These are phyloP conservation scores for Lucilia cuprina DNA, from an alignment of 1,140 invertebrate genomes.

Conservation along the genomic window DNA sequence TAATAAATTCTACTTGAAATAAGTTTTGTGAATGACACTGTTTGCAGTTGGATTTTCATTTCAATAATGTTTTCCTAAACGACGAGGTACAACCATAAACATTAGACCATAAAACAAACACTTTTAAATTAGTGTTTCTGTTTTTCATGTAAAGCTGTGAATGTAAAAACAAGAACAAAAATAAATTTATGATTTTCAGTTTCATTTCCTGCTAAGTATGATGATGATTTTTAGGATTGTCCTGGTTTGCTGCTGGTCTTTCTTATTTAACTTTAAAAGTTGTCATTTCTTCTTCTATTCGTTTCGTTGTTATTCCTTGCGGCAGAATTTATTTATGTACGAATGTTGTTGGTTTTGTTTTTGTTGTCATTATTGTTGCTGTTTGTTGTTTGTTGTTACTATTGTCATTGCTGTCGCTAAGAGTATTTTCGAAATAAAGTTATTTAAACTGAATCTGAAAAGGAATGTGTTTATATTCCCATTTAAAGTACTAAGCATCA, in stretches of 20 bases:
- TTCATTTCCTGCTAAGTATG: no score
- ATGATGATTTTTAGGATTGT: no score
- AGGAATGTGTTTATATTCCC: not conserved
- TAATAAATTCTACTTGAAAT: not conserved
- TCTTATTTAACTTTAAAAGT: not conserved
- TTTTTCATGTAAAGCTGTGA: not conserved
- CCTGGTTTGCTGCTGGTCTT: no score
- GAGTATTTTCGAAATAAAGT: not conserved
- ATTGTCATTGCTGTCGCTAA: not conserved
- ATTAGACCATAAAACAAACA: no score
- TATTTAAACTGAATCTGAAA: not conserved
- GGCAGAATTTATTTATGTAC: no score
- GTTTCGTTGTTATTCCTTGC: not conserved
- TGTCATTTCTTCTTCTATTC: not conserved
- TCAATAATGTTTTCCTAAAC: not conserved
- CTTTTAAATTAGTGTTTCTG: no score
- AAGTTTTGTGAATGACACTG: not conserved
- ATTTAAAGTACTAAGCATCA: not conserved
- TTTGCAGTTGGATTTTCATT: not conserved
- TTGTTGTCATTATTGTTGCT: not conserved
- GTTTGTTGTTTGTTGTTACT: not conserved
- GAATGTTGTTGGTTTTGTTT: not conserved
- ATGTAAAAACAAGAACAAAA: not conserved
- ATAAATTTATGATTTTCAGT: no score
- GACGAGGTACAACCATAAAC: no score